These are phyloP conservation scores for Drosophila fuyamai DNA, from an alignment of 1,140 invertebrate species.

Conservation along the genomic window DNA sequence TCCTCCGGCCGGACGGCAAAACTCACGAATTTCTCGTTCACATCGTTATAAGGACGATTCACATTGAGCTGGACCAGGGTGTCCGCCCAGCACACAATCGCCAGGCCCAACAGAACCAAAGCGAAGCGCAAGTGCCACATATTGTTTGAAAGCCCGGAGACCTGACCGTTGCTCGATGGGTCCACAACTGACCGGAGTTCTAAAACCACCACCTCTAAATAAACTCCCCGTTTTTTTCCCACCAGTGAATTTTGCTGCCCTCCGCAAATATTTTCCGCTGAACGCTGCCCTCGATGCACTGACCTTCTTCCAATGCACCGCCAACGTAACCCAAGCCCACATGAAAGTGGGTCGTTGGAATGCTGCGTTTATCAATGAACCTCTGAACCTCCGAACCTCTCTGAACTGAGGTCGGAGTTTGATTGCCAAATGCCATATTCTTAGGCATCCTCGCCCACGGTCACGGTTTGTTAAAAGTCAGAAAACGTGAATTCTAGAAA, in stretches of 20 bases:
- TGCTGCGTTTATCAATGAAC: constrained; percentile 72
- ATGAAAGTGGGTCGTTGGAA: constrained; percentile 66
- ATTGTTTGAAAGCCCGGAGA: constrained; percentile 4
- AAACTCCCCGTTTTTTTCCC: constrained; percentile 49
- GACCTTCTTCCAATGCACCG: constrained; percentile 57
- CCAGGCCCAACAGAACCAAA: constrained; percentile 30
- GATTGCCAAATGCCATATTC: background rate
- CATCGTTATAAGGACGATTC: constrained; percentile 80
- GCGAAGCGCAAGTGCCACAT: constrained; percentile 40
- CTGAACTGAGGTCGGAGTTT: constrained; percentile 41
- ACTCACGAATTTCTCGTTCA: constrained; percentile 80
- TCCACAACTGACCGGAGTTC: constrained; percentile 54
- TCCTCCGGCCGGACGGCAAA: constrained; percentile 76
- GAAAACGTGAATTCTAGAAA: background rate
- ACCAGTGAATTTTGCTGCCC: constrained; percentile 55
- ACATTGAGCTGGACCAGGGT: constrained; percentile 75
- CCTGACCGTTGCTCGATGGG: constrained; percentile 45
- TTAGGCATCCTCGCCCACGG: constrained; percentile 16
- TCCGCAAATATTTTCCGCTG: constrained; percentile 76
- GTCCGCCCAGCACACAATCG: constrained; percentile 49
- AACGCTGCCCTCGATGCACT: constrained; percentile 74
- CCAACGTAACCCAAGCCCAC: constrained; percentile 26
- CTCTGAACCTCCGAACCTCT: constrained; percentile 54
- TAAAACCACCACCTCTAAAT: constrained; percentile 46
- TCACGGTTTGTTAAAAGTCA: constrained; percentile 21